Conservation (phyloP, 2,113 vertebrate species). For the Corythaeola cristata region DNA sequence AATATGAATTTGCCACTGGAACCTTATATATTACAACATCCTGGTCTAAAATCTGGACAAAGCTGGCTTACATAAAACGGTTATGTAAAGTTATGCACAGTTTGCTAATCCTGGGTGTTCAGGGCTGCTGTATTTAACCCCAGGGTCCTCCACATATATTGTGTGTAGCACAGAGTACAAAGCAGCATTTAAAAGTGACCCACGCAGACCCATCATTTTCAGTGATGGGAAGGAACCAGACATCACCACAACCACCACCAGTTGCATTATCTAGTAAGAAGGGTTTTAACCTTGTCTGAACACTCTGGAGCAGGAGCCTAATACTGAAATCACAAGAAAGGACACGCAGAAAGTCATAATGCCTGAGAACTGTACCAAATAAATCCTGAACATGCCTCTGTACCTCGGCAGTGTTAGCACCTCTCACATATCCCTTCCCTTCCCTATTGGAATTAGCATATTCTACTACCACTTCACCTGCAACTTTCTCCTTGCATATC, state of each 20-base stretch:
- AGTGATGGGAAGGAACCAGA: neutral
- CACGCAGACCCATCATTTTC: fast-evolving
- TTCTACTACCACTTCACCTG: neutral
- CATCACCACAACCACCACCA: neutral
- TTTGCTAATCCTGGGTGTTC: neutral
- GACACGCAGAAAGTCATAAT: fast-evolving
- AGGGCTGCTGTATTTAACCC: neutral
- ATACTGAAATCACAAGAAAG: neutral
- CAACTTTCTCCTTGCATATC: neutral
- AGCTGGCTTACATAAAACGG: fast-evolving
- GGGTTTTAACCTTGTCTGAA: neutral
- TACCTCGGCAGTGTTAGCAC: neutral
- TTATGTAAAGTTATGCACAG: fast-evolving
- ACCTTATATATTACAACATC: neutral
- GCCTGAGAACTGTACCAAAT: neutral
- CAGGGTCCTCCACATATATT: fast-evolving
- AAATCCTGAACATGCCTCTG: fast-evolving
- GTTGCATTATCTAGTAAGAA: fast-evolving
- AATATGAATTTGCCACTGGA: neutral
- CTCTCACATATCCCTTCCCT: neutral
- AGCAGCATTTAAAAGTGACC: neutral
- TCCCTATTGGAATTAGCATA: fast-evolving
- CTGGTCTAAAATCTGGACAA: neutral
- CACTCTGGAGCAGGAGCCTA: neutral
- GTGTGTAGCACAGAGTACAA: fast-evolving